phyloP scores from a whole-genome alignment of 2,797 vertebrate genomes.

The Enteromius fasciolatus region DNA sequence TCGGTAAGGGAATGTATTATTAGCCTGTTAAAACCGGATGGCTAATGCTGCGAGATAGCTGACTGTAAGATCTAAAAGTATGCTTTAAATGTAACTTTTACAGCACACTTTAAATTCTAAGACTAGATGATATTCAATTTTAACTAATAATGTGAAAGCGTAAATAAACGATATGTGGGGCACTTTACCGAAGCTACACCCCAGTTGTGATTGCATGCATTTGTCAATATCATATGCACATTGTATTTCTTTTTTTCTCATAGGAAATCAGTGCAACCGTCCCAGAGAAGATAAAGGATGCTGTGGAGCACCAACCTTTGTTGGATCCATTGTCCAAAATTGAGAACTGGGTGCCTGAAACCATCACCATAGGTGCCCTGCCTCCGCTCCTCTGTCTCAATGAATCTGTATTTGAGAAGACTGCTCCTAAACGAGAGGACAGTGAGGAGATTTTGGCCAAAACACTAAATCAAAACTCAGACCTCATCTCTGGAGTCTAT shows the following conservation, averaged over 20 bases:
- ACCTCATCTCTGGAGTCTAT: constrained; percentile 93
- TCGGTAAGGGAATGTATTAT: constrained; percentile 8
- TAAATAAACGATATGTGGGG: not conserved
- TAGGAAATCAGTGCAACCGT: constrained; percentile 29
- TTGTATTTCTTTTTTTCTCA: not conserved
- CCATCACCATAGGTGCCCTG: constrained; percentile 72
- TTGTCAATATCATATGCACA: not conserved
- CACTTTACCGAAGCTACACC: not conserved
- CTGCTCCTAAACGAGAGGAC: constrained; percentile 73
- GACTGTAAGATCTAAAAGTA: not conserved
- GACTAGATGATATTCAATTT: not conserved
- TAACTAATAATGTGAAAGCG: not conserved
- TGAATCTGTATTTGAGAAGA: constrained; percentile 79
- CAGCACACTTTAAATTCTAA: not conserved
- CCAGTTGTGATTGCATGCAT: not conserved
- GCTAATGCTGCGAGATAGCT: not conserved
- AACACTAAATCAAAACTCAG: constrained; percentile 82
- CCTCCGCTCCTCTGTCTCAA: constrained; percentile 79
- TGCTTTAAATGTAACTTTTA: not conserved
- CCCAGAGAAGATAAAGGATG: constrained; percentile 66
- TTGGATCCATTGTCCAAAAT: constrained; percentile 64
- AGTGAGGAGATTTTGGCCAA: constrained; percentile 80
- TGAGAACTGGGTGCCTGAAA: constrained; percentile 74
- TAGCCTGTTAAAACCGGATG: not conserved
- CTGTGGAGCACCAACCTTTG: constrained; percentile 70